Evolutionary conservation across 2,888 invertebrate genomes (phyloP).

Genomic region (Papilio elwesi): DNA sequence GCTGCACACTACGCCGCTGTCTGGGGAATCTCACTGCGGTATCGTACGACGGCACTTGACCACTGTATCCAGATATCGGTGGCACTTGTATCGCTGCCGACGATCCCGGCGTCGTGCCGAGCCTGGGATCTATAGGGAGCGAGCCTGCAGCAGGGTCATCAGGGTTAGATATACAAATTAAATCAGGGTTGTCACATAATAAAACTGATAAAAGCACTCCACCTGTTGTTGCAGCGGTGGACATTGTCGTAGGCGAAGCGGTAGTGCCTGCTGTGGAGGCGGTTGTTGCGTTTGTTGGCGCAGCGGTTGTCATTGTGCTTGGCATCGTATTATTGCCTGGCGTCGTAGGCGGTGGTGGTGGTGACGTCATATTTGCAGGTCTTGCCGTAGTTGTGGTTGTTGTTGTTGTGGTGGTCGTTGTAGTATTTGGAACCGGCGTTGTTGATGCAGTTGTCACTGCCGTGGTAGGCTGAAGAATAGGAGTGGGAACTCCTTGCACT

Average conservation of each 20-base stretch:
- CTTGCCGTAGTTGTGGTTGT: conserved; percentile 41
- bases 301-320: conserved; percentile 42
- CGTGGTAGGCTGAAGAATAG: conserved; percentile 72
- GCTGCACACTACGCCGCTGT: conserved; percentile 58
- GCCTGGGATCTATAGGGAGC: conserved; percentile 76
- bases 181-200: conserved; percentile 73
- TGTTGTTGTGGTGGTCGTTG: conserved; percentile 39
- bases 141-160: conserved; percentile 72
- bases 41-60: conserved; percentile 63
- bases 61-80: conserved; percentile 65
- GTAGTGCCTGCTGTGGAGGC: conserved; percentile 48
- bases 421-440: conserved; percentile 40
- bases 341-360: conserved; percentile 44
- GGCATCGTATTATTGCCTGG: conserved; percentile 17
- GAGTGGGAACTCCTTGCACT: conserved; percentile 68
- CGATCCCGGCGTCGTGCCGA: conserved; percentile 71
- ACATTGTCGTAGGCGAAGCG: conserved; percentile 37
- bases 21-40: conserved; percentile 73
- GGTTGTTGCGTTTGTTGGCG: conserved; percentile 45
- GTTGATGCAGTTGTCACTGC: conserved; percentile 53
- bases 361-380: conserved; percentile 40
- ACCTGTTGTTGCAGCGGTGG: conserved; percentile 53
- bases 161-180: conserved; percentile 77
- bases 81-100: conserved; percentile 63
- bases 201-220: conserved; percentile 67